phyloP scores from a whole-genome alignment of 2,888 invertebrate genomes.

The Merodon equestris region DNA sequence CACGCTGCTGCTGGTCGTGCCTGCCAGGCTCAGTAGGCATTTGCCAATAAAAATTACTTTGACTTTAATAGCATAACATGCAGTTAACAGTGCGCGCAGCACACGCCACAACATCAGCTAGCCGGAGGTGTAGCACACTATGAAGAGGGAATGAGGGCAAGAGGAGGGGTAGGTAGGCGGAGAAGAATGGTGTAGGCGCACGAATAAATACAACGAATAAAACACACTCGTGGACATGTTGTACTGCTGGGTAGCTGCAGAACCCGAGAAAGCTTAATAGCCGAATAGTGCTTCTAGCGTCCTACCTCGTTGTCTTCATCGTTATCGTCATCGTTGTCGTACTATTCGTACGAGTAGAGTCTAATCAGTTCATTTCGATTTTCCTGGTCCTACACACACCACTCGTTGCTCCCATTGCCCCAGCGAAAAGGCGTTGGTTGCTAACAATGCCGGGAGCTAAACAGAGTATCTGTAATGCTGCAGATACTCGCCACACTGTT shows the following conservation, averaged over 20 bases:
- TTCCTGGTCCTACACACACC: conserved; percentile 9
- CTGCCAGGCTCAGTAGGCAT: conserved; percentile 51
- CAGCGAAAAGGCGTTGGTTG: conserved; percentile 31
- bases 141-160: too few species aligned
- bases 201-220: conserved; percentile 28
- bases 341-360: conserved; percentile 13
- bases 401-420: too few species aligned
- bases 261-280: too few species aligned
- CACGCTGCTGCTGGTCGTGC: conserved; percentile 38
- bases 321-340: conserved; percentile 1
- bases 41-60: conserved; percentile 63
- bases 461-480: conserved; percentile 25
- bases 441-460: conserved; percentile 23
- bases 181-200: conserved; percentile 45
- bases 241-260: neutral
- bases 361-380: conserved; percentile 54
- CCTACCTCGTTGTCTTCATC: neutral
- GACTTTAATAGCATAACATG: conserved; percentile 64
- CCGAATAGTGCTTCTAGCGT: conserved; percentile 22
- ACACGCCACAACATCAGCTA: conserved; percentile 55
- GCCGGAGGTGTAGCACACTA: neutral
- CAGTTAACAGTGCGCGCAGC: conserved; percentile 61
- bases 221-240: conserved; percentile 45
- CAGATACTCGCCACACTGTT: conserved; percentile 25
- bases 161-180: neutral